Evolutionary conservation across 1,140 invertebrate genomes (phyloP), one percentile per base, ranked within the genome.

Genomic region (Procambarus clarkii): DNA sequence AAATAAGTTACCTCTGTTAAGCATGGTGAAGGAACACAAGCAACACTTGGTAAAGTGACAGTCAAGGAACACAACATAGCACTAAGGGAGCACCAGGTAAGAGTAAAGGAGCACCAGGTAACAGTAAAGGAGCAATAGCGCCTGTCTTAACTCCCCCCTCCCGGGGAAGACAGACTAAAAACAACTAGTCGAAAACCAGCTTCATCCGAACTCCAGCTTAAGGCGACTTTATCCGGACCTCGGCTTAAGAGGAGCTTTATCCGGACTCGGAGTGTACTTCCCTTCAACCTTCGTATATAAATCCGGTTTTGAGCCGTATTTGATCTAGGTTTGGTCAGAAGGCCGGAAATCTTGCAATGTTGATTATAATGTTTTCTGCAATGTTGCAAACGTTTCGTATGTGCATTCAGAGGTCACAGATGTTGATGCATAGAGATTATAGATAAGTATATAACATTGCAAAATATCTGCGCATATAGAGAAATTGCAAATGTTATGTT

Each of bases 281-380:
- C 24, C 69, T 74, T 74, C 24, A 74, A 1, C 69, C 69, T 8
- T 74, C 69, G 69, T 34, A 74, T 74, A 74, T 74, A 74, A 74
- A 74, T 54, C 64, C 64, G 11, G 64, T 69, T 69, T 69, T 69
- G 64, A 69, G 69, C 69, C 69, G 69, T 11, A 74, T 74, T 69
- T 74, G 5, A 74, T 24, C 69, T 11, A 5, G 24, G 24, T 9
- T 24, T 74, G 24, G 21, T 74, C 69, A 74, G 21, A 74, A 4
- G n/a, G 24, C 69, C 5, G 69, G 21, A 74, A 74, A 74, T 34
- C 69, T 74, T 74, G 24, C 69, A 24, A 21, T 74, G 69, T 74
- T 74, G 24, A 74, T n/a, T 74, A n/a, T 64, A 24, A 3, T 54
- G 50, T 54, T 54, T 54, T 54, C 50, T 54, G 50, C 50, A 54